A percentile compares a stretch with the other conserved stretches of the same genome.
Conservation (phyloP, 2,113 vertebrate species). For the Hucho hucho region DNA sequence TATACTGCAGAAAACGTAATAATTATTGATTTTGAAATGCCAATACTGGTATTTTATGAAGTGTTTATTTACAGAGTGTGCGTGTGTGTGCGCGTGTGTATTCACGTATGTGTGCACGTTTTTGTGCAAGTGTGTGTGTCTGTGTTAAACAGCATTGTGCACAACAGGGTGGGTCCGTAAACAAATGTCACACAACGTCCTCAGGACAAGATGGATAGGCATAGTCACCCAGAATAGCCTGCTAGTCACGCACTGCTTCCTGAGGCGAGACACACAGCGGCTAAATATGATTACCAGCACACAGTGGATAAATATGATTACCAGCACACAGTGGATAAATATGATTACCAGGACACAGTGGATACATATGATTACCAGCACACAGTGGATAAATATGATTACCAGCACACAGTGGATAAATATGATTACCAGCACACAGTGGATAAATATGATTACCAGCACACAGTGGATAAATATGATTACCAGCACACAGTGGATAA, state of each 20-base stretch:
- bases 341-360: not conserved
- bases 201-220: not conserved
- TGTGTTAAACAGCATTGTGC: conserved; percentile 6
- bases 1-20: not conserved
- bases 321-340: not conserved
- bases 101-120: not conserved
- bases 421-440: not conserved
- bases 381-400: no score
- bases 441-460: no score
- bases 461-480: no score
- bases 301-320: no score
- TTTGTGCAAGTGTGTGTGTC: conserved; percentile 1
- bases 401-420: not conserved
- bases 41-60: not conserved
- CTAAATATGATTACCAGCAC: not conserved
- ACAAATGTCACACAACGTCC: not conserved
- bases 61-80: not conserved
- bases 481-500: not conserved
- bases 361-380: no score
- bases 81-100: not conserved
- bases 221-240: not conserved
- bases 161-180: not conserved
- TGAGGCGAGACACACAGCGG: not conserved
- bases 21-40: not conserved
- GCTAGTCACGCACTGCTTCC: not conserved